Evolutionary conservation across 2,113 vertebrate species (phyloP), one percentile per base, ranked within the genome.

Genomic region (Pipra filicauda): DNA sequence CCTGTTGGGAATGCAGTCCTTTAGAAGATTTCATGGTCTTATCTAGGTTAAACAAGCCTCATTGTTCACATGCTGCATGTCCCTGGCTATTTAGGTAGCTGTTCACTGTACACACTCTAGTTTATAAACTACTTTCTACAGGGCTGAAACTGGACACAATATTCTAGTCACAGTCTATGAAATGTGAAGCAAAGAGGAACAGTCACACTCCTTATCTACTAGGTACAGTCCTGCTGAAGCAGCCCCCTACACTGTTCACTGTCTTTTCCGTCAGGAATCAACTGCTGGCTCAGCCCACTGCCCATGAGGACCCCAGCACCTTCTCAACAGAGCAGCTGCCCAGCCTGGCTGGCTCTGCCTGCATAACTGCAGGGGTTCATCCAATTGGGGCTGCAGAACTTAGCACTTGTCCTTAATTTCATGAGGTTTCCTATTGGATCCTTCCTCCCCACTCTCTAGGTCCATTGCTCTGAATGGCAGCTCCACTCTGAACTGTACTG

Each of bases 11-110:
- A 71, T 20, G 22, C 26, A 92, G 70, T 9, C 37, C 52, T 37
- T 58, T 44, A 48, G 23, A 67, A 85, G 59, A 41, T 30, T 17
- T 58, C 39, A 64, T 43, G n/a, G 15, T 24, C 67, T 69, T 55
- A 28, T 30, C 24, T 64, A 80, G 11, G 21, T 51, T 69, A 66
- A 86, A 65, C 15, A 79, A 67, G 6, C 7, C 33, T 82, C 6
- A 6, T 21, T 0, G 0, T 77, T 93, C 55, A 66, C 0, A 4
- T 33, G 7, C 24, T 70, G 21, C 18, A 31, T 14, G 31, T 39
- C 33, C 22, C 65, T 58, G 55, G 31, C 5, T 41, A 77, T 76
- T 37, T 67, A 46, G 17, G 30, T 46, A 67, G 46, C 7, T 0
- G 1, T 28, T 64, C 21, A n/a, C 24, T 80, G n/a, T 22, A 67